phyloP scores from a whole-genome alignment of 1,140 invertebrate genomes.

The Eubasilissa regina region DNA sequence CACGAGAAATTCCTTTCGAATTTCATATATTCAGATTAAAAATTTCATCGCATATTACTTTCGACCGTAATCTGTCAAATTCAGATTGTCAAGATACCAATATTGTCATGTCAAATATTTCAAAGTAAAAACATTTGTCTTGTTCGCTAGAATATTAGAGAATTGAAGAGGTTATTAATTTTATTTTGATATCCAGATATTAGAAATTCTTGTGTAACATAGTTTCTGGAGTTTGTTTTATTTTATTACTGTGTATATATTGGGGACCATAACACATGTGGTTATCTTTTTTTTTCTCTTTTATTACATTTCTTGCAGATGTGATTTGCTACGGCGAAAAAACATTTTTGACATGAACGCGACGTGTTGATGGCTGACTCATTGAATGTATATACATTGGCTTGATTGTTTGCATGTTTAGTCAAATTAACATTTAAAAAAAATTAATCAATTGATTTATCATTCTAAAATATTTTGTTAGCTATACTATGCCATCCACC shows the following conservation, averaged over 20 bases:
- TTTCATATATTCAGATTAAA: conserved; percentile 4
- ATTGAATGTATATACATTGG: no score
- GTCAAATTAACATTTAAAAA: no score
- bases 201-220: not conserved
- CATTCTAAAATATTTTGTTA: no score
- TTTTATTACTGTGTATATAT: conserved; percentile 1
- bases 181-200: conserved; percentile 1
- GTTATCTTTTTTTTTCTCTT: conserved; percentile 13
- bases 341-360: no score
- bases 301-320: conserved; percentile 14
- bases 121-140: conserved; percentile 2
- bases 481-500: no score
- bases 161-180: conserved; percentile 1
- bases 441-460: no score
- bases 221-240: not conserved
- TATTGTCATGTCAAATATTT: not conserved
- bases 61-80: conserved; percentile 37
- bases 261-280: conserved; percentile 20
- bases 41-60: conserved; percentile 6
- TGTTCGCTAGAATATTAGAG: conserved; percentile 8
- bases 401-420: no score
- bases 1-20: not conserved
- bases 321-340: not conserved
- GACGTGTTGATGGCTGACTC: no score
- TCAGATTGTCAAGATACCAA: conserved; percentile 14